These are phyloP conservation scores for Lepus townsendii DNA, from an alignment of 2,797 vertebrate genomes.

Conservation along the genomic window DNA sequence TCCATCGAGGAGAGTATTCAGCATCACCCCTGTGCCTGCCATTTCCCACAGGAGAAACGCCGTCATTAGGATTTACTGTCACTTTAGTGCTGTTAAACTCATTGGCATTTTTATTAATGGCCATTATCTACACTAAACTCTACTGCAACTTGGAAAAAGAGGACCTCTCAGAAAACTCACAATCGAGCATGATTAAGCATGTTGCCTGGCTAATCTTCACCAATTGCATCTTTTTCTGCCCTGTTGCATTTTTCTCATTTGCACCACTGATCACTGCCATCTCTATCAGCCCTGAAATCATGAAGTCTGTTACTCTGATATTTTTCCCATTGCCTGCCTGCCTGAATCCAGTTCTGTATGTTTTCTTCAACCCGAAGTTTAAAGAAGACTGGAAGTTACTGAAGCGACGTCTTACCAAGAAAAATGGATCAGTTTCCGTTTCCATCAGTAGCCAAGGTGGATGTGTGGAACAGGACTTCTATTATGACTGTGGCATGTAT, in stretches of 20 bases:
- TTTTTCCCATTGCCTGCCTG: slow-evolving; percentile 98
- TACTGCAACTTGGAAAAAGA: slow-evolving; percentile 97
- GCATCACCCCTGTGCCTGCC: slow-evolving; percentile 97
- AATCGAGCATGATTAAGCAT: slow-evolving; percentile 95
- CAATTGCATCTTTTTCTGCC: slow-evolving; percentile 99
- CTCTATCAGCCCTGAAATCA: slow-evolving; percentile 96
- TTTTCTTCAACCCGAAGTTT: slow-evolving; percentile 98
- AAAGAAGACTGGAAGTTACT: slow-evolving; percentile 97
- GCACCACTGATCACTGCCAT: slow-evolving; percentile 94
- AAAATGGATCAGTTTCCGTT: slow-evolving; percentile 76
- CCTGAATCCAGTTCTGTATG: slow-evolving; percentile 96
- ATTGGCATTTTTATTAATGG: slow-evolving; percentile 96
- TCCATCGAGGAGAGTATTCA: slow-evolving; percentile 90
- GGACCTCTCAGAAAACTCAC: slow-evolving; percentile 94
- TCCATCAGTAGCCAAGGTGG: slow-evolving; percentile 88
- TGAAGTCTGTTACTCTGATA: slow-evolving; percentile 97
- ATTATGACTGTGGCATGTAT: slow-evolving; percentile 94
- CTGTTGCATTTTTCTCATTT: slow-evolving; percentile 97
- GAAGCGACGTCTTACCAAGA: slow-evolving; percentile 85
- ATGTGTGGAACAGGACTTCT: slow-evolving; percentile 90
- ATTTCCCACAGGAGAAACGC: slow-evolving; percentile 94
- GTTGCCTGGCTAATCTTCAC: slow-evolving; percentile 99
- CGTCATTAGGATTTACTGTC: slow-evolving; percentile 94
- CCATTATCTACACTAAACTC: slow-evolving; percentile 95
- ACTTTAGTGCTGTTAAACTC: slow-evolving; percentile 96